A percentile compares a stretch with the other conserved stretches of the same genome.
Evolutionary conservation across 2,888 invertebrate genomes (phyloP).

Genomic region (Cantharis rustica): DNA sequence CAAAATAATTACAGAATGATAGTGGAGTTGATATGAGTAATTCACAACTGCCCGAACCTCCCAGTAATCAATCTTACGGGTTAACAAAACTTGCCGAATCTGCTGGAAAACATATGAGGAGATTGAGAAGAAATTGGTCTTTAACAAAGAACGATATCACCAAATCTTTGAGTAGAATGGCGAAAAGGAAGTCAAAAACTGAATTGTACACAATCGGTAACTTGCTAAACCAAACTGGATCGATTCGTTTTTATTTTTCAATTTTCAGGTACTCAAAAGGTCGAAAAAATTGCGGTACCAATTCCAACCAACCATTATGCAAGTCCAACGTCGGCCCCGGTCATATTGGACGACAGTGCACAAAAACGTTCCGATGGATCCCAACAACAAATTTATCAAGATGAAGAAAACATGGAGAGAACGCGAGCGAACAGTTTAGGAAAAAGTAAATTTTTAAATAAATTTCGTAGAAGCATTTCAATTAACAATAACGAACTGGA

Average conservation of each 20-base stretch:
- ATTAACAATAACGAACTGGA: conserved; percentile 56
- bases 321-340: conserved; percentile 13
- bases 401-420: conserved; percentile 14
- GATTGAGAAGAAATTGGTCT: conserved; percentile 67
- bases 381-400: conserved; percentile 8
- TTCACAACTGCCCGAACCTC: conserved; percentile 65
- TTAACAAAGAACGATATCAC: conserved; percentile 62
- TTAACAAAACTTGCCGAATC: conserved; percentile 68
- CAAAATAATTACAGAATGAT: conserved; percentile 48
- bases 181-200: conserved; percentile 52
- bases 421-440: conserved; percentile 31
- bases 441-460: conserved; percentile 54
- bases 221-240: conserved; percentile 3
- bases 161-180: conserved; percentile 59
- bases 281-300: conserved; percentile 13
- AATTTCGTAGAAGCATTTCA: conserved; percentile 66
- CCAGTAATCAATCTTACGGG: conserved; percentile 60
- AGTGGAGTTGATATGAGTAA: conserved; percentile 60
- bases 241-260: not conserved
- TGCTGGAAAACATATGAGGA: conserved; percentile 66
- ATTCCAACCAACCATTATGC: not conserved
- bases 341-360: not conserved
- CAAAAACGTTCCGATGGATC: conserved; percentile 16
- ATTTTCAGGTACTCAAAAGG: conserved; percentile 7
- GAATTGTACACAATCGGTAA: conserved; percentile 43